Evolutionary conservation across 92 coral and sea anemone species (phyloP), one percentile per base, ranked within the genome.

Genomic region (Porites cylindrica): DNA sequence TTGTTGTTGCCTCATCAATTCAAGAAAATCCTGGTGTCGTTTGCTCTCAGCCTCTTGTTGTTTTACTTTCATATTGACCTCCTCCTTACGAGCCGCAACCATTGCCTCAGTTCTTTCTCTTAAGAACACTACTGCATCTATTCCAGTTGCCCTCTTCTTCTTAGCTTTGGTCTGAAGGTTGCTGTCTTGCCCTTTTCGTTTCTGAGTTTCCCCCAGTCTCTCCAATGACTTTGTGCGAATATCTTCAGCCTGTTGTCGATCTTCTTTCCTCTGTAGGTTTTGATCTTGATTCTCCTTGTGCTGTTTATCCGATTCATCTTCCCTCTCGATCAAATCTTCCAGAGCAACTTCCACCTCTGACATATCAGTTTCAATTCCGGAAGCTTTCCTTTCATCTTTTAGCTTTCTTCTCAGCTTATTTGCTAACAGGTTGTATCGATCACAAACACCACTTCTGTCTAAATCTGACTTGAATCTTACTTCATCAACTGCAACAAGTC

Each of bases 41-140:
- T 59, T 59, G 63, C 63, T 59, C 12, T 10, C 63, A 59, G 63
- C 13, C 17, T 59, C 13, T 59, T 75, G 61, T 59, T 75, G 61
- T 59, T 75, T 26, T 24, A 75, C 60, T 75, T 75, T 26, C 79
- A 75, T 18, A 23, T 17, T 19, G 10, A 75, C 51, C 66, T 75
- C 71, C 60, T 85, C 88, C 72, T 66, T 85, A 72, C 63, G 66
- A 63, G 72, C 53, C 53, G 78, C 71, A 68, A 75, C 71, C 72
- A 75, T 85, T 20, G 56, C 26, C 76, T 76, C 88, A 71, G 74
- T 85, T 68, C 80, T 86, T 86, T 86, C 86, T 65, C 85, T 66
- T 26, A 78, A 61, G 23, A 65, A 66, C 26, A 8, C 65, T 52
- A 66, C 70, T n/a, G 90, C 69, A 21, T 86, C 86, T 10, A 70